phyloP scores from a whole-genome alignment of 2,888 invertebrate genomes.

The Agonopterix subpropinquella region DNA sequence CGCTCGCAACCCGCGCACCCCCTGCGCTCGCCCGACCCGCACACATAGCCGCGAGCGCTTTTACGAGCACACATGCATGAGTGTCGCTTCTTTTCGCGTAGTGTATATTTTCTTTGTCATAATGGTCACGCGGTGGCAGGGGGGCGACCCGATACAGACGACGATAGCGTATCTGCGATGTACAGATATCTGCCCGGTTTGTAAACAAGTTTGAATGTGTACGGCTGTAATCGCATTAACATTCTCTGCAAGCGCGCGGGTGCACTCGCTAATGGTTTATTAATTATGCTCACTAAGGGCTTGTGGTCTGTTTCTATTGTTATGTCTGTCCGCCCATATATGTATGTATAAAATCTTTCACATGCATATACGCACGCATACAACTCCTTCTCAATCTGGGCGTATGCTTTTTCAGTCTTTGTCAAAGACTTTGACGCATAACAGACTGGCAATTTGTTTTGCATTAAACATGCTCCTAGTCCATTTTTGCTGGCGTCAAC shows the following conservation, averaged over 20 bases:
- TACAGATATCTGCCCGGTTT: conserved; percentile 11
- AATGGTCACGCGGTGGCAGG: background rate
- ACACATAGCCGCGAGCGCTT: too few relatives aligned
- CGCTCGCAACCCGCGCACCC: too few relatives aligned
- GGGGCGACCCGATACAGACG: too few relatives aligned
- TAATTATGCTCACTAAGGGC: conserved; percentile 8
- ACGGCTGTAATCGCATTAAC: conserved; percentile 11
- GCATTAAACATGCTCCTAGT: conserved; percentile 3
- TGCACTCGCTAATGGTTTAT: conserved; percentile 4
- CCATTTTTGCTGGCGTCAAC: background rate
- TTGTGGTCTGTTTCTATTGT: conserved; percentile 6
- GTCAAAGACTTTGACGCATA: conserved; percentile 6
- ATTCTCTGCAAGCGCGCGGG: conserved; percentile 9
- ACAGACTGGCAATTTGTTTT: conserved; percentile 1
- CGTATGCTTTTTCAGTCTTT: conserved; percentile 4
- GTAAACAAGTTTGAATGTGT: conserved; percentile 4
- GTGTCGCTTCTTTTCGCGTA: too few relatives aligned
- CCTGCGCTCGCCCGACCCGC: too few relatives aligned
- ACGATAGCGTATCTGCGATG: conserved; percentile 10
- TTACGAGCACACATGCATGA: too few relatives aligned
- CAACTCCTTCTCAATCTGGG: conserved; percentile 4
- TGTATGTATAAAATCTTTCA: conserved; percentile 10
- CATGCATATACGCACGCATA: conserved; percentile 13
- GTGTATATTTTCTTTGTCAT: too few relatives aligned
- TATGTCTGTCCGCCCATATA: conserved; percentile 10